These are phyloP conservation scores for Himalopsyche kuldschensis DNA, from an alignment of 2,888 invertebrate species.

Conservation along the genomic window DNA sequence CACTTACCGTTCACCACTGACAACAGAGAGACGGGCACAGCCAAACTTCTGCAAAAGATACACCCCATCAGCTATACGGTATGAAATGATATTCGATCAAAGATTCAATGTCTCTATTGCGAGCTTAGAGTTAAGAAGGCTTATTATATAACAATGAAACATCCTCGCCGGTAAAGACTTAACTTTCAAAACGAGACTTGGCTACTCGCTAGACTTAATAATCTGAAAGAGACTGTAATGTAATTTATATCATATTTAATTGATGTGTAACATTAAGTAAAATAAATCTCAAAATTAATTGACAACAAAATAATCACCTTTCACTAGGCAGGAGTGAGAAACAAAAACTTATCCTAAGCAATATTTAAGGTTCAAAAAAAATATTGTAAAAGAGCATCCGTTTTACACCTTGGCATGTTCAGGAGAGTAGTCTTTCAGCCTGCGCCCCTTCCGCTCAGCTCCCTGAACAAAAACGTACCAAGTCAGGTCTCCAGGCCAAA, in stretches of 20 bases:
- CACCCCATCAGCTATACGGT: conserved; percentile 67
- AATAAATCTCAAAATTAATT: conserved; percentile 1
- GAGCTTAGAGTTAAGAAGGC: background rate
- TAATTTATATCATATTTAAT: background rate
- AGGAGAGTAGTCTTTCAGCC: background rate
- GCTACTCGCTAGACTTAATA: background rate
- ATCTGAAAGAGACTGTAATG: background rate
- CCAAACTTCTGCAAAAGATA: conserved; percentile 79
- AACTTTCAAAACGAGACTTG: background rate
- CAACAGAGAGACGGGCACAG: conserved; percentile 66
- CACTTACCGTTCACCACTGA: conserved; percentile 68
- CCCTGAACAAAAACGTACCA: conserved; percentile 39
- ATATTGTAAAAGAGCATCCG: background rate
- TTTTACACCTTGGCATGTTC: background rate
- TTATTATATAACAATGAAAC: background rate
- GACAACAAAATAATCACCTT: conserved; percentile 25
- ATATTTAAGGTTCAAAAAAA: background rate
- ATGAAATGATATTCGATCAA: conserved; percentile 1
- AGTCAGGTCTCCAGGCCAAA: conserved; percentile 28
- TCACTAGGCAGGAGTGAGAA: conserved; percentile 14
- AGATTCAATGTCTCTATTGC: background rate
- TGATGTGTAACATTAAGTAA: conserved; percentile 1
- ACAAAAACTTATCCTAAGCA: conserved; percentile 17
- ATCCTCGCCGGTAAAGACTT: background rate
- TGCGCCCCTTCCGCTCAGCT: conserved; percentile 20